These are phyloP conservation scores for Creontiades dilutus DNA, from an alignment of 2,888 invertebrate species.

Conservation along the genomic window DNA sequence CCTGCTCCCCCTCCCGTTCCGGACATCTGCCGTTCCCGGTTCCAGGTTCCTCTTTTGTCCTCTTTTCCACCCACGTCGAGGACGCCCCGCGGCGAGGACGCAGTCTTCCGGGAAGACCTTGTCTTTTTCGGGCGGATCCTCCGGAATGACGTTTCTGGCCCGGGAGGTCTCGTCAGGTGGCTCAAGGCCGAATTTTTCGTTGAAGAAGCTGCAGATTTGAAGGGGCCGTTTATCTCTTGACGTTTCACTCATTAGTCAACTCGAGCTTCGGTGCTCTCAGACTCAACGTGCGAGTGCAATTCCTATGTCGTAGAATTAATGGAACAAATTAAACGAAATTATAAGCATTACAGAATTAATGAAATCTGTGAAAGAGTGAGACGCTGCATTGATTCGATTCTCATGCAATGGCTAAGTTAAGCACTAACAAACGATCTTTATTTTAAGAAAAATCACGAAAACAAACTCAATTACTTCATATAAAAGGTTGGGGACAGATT, in stretches of 20 bases:
- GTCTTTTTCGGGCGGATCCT: neutral
- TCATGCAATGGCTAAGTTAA: too few relatives aligned
- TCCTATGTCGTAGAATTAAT: too few relatives aligned
- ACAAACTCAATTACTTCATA: too few relatives aligned
- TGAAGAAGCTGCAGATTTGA: neutral
- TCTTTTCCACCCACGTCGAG: neutral
- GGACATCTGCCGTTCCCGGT: conserved; percentile 61
- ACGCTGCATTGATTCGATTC: too few relatives aligned
- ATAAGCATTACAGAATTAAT: too few relatives aligned
- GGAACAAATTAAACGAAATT: too few relatives aligned
- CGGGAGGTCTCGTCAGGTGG: conserved; percentile 30
- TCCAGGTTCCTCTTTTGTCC: conserved; percentile 41
- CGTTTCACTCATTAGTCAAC: neutral
- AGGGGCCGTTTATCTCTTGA: neutral
- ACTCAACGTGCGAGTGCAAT: neutral
- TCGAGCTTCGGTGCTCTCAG: neutral
- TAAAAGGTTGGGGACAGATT: too few relatives aligned
- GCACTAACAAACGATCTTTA: too few relatives aligned
- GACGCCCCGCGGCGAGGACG: neutral
- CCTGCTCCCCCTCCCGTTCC: conserved; percentile 16
- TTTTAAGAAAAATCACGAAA: too few relatives aligned
- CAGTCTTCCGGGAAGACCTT: conserved; percentile 31
- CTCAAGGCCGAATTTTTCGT: conserved; percentile 11
- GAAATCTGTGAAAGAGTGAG: too few relatives aligned
- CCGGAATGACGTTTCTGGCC: neutral